Evolutionary conservation across 1,140 invertebrate genomes (phyloP).

Genomic region (Drosophila lacertosa): DNA sequence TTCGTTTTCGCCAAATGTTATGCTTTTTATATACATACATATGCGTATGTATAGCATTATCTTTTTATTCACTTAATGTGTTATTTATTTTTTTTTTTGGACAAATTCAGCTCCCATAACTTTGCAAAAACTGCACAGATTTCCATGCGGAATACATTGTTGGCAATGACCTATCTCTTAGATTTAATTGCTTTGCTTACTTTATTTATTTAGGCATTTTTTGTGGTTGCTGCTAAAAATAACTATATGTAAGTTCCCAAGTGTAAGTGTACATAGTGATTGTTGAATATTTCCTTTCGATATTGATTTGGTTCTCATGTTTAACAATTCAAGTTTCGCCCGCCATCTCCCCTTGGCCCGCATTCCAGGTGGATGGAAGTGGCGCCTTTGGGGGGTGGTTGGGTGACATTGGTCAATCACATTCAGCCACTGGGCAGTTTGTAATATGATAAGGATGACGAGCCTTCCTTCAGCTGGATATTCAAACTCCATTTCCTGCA

Average conservation of each 20-base stretch:
- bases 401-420: not conserved
- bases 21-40: constrained; percentile 10
- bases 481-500: constrained; percentile 50
- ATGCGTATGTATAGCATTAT: constrained; percentile 5
- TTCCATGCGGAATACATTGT: not conserved
- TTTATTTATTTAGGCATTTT: not conserved
- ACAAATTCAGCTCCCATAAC: constrained; percentile 15
- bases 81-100: not conserved
- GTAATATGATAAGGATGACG: constrained; percentile 50
- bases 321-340: too few species aligned
- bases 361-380: not conserved
- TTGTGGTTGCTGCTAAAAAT: not conserved
- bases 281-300: too few species aligned
- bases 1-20: constrained; percentile 40
- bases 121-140: not conserved
- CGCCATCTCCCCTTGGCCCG: too few species aligned
- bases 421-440: constrained; percentile 37
- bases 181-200: not conserved
- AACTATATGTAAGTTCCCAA: not conserved
- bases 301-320: too few species aligned
- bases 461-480: constrained; percentile 39
- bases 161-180: not conserved
- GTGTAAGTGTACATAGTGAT: too few species aligned
- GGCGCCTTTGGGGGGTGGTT: not conserved
- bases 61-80: constrained; percentile 16